Evolutionary conservation across 37 sponge, comb jelly and placozoan species (phyloP).

Genomic region (Oopsacas minuta): DNA sequence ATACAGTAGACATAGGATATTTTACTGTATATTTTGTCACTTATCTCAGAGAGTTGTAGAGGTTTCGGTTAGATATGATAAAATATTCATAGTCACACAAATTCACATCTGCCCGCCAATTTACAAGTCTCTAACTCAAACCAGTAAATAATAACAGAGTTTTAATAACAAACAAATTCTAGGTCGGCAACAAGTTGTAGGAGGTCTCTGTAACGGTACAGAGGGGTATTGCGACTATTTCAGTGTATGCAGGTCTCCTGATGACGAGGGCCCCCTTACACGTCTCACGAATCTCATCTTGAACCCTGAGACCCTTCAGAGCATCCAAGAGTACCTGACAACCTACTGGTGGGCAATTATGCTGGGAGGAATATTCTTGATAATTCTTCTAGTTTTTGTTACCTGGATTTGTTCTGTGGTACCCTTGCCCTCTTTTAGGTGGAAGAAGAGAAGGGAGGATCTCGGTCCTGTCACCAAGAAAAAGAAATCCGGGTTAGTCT

Average conservation of each 20-base stretch:
- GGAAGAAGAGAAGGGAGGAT: neutral
- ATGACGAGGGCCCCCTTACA: neutral
- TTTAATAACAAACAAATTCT: no score
- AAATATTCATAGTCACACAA: no score
- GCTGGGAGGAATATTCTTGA: neutral
- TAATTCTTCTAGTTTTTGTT: neutral
- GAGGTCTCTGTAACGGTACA: neutral
- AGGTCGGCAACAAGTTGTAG: neutral
- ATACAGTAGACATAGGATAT: no score
- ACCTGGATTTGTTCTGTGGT: constrained; percentile 7
- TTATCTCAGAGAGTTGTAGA: no score
- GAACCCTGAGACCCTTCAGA: neutral
- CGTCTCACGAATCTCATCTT: neutral
- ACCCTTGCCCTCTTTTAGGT: neutral
- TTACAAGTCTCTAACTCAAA: no score
- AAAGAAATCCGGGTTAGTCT: neutral
- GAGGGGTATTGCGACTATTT: neutral
- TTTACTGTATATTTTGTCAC: no score
- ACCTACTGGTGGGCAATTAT: neutral
- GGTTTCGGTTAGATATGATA: no score
- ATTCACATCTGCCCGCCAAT: no score
- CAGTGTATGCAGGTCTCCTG: neutral
- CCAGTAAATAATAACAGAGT: no score
- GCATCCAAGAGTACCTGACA: neutral
- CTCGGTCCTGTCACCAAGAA: neutral